Conservation (phyloP, 2,888 invertebrate genomes). For the Cryptus viduatorius region DNA sequence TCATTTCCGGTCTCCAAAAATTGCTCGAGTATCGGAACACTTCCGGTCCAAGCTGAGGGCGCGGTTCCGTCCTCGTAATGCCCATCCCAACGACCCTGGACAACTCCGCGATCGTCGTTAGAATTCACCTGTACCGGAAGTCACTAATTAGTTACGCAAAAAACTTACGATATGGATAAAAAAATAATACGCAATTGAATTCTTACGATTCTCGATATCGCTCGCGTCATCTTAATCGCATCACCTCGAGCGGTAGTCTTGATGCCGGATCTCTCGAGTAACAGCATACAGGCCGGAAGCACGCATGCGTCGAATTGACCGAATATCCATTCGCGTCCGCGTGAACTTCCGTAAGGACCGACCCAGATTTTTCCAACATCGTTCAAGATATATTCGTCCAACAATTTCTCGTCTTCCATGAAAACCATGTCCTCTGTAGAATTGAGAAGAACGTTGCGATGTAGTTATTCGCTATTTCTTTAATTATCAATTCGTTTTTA, state of each 20-base stretch:
- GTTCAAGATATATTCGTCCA: conserved; percentile 92
- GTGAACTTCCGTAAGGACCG: conserved; percentile 90
- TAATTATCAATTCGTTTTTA: not conserved
- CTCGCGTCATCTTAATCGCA: conserved; percentile 89
- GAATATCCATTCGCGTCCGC: conserved; percentile 93
- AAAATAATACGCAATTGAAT: not conserved
- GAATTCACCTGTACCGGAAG: conserved; percentile 87
- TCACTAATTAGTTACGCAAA: not conserved
- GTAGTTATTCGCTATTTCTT: not conserved
- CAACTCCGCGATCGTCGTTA: conserved; percentile 90
- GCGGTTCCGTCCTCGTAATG: conserved; percentile 91
- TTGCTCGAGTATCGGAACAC: conserved; percentile 91
- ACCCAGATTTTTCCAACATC: conserved; percentile 96
- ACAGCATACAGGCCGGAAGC: conserved; percentile 89
- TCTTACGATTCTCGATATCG: conserved; percentile 90
- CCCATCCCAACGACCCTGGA: conserved; percentile 91
- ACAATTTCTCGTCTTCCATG: conserved; percentile 89
- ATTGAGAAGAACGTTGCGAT: not conserved
- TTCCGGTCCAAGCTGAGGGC: conserved; percentile 93
- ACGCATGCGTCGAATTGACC: conserved; percentile 92
- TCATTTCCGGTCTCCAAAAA: conserved; percentile 88
- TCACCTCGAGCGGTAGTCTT: conserved; percentile 87
- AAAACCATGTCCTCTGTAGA: conserved; percentile 90
- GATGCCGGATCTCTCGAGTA: conserved; percentile 89
- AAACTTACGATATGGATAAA: not conserved